Percentiles rank a stretch among this genome's conserved stretches.
phyloP scores from a whole-genome alignment of 2,113 vertebrate species.

The Hipposideros armiger region DNA sequence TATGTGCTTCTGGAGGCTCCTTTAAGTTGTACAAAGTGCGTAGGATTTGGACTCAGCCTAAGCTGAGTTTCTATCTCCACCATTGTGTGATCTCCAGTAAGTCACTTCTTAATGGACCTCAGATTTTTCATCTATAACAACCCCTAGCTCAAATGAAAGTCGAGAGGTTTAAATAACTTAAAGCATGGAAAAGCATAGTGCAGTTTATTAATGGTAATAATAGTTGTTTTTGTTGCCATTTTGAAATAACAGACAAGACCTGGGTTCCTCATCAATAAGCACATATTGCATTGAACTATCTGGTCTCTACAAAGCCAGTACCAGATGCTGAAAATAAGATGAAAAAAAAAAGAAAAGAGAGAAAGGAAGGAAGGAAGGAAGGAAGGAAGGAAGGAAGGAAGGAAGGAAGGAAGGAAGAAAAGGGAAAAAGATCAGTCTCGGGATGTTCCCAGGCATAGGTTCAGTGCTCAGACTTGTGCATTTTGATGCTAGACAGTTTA shows the following conservation, averaged over 20 bases:
- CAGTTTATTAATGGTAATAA: neutral
- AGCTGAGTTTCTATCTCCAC: neutral
- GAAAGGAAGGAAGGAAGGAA: too few relatives aligned
- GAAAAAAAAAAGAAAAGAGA: neutral
- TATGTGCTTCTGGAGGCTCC: neutral
- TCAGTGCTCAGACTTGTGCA: neutral
- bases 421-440: neutral
- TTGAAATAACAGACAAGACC: neutral
- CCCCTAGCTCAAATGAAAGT: neutral
- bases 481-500: neutral
- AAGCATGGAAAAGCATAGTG: neutral
- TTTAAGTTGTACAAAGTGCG: slow-evolving; percentile 29
- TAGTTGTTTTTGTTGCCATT: neutral
- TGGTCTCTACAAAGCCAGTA: neutral
- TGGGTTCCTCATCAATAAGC: neutral
- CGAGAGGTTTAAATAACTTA: neutral
- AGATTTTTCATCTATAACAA: neutral
- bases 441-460: neutral
- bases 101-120: neutral
- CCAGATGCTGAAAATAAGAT: neutral
- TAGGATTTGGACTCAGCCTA: neutral
- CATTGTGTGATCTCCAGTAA: neutral
- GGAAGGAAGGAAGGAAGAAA: neutral
- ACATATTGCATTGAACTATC: neutral
- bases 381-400: fast-evolving